A percentile compares a stretch with the other conserved stretches of the same genome.
phyloP scores from a whole-genome alignment of 2,113 vertebrate genomes.

The Varanus komodoensis region DNA sequence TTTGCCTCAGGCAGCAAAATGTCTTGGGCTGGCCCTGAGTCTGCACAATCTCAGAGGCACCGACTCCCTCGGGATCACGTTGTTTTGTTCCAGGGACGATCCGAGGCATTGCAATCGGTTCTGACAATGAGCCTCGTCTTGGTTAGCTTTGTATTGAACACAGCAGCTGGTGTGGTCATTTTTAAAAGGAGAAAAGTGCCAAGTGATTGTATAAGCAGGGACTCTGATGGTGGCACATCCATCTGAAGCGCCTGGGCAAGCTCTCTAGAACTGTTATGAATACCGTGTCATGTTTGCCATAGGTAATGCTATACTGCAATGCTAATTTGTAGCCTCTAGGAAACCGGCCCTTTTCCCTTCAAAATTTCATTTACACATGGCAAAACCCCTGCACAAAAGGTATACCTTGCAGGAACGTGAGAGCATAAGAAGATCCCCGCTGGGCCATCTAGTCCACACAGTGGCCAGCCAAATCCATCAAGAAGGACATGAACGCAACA shows the following conservation, averaged over 20 bases:
- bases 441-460: no score
- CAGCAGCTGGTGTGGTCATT: background rate
- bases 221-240: background rate
- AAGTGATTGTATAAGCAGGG: background rate
- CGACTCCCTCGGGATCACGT: background rate
- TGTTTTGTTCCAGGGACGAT: no score
- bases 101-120: background rate
- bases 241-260: background rate
- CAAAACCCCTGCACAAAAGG: background rate
- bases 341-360: no score
- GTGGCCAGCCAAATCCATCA: no score
- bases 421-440: no score
- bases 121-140: background rate
- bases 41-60: background rate
- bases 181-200: background rate
- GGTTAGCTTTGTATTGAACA: background rate
- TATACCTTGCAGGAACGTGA: background rate
- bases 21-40: background rate
- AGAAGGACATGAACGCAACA: no score
- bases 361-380: background rate
- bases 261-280: background rate
- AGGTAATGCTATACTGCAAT: background rate
- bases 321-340: no score
- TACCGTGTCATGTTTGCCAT: background rate
- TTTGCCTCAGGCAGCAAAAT: no score